Conservation (phyloP, 1,140 invertebrate species). For the Drosophila sturtevanti region DNA sequence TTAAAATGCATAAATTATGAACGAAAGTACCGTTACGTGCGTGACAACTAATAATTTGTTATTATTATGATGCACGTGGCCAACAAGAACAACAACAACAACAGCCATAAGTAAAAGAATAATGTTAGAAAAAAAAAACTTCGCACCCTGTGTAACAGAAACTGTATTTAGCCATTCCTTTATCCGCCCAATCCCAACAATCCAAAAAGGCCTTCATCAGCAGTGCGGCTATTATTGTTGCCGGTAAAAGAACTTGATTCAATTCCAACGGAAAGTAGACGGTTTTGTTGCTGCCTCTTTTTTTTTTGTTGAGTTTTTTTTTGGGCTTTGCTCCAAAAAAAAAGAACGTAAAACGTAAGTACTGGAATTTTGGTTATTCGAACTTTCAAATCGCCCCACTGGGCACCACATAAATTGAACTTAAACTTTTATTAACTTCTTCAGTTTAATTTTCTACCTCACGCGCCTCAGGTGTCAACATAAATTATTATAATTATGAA, state of each 20-base stretch:
- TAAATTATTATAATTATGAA: slow-evolving; percentile 79
- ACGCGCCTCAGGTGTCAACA: slow-evolving; percentile 76
- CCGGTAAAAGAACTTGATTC: background rate
- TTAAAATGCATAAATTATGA: slow-evolving; percentile 82
- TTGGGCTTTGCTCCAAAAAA: too few species aligned
- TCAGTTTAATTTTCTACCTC: slow-evolving; percentile 45
- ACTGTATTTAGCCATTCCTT: background rate
- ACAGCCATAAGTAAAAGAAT: slow-evolving; percentile 24
- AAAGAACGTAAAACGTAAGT: slow-evolving; percentile 31
- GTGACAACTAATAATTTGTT: slow-evolving; percentile 81
- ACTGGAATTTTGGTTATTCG: slow-evolving; percentile 12
- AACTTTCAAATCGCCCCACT: too few species aligned
- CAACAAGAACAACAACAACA: slow-evolving; percentile 26
- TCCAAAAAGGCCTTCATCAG: background rate
- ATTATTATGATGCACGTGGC: slow-evolving; percentile 78
- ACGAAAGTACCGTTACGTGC: slow-evolving; percentile 80
- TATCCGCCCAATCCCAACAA: background rate
- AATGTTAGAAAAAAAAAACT: slow-evolving; percentile 33
- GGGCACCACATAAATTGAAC: slow-evolving; percentile 42
- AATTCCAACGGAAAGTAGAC: background rate
- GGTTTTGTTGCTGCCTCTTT: too few species aligned
- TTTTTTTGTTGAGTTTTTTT: background rate
- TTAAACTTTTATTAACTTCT: slow-evolving; percentile 60
- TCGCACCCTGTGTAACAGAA: background rate
- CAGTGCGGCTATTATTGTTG: background rate